A percentile compares a stretch with the other conserved stretches of the same genome.
Evolutionary conservation across 2,113 vertebrate species (phyloP).

Genomic region (Oreochromis aureus): DNA sequence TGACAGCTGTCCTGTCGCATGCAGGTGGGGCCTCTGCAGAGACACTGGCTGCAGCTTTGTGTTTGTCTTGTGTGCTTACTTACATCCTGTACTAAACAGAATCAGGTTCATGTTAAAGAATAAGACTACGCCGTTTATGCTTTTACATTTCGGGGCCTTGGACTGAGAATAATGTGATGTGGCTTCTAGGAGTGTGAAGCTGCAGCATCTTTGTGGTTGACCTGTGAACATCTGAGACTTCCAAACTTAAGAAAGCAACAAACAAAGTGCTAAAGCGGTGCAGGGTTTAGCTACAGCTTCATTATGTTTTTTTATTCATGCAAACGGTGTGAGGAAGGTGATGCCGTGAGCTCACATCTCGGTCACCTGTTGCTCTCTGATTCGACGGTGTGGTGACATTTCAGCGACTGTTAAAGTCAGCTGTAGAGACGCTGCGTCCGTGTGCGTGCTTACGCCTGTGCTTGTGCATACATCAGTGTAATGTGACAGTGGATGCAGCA

Average conservation of each 20-base stretch:
- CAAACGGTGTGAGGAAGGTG: neutral
- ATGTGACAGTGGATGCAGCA: conserved; percentile 27
- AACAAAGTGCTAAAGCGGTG: neutral
- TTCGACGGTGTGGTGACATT: conserved; percentile 20
- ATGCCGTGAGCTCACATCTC: neutral
- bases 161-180: neutral
- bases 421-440: neutral
- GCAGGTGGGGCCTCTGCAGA: neutral
- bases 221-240: neutral
- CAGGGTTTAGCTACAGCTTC: neutral
- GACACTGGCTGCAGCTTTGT: neutral
- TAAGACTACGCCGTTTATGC: accelerated
- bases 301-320: neutral
- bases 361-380: conserved; percentile 31
- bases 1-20: neutral
- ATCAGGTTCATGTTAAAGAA: neutral
- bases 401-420: conserved; percentile 13
- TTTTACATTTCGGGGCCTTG: neutral
- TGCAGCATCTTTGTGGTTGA: neutral
- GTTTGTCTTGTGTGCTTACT: neutral
- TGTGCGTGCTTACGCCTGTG: neutral
- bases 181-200: neutral
- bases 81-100: neutral
- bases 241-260: neutral
- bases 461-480: conserved; percentile 12